Percentiles rank a stretch among this genome's conserved stretches.
Evolutionary conservation across 2,113 vertebrate genomes (phyloP).

Genomic region (Anseranas semipalmata): DNA sequence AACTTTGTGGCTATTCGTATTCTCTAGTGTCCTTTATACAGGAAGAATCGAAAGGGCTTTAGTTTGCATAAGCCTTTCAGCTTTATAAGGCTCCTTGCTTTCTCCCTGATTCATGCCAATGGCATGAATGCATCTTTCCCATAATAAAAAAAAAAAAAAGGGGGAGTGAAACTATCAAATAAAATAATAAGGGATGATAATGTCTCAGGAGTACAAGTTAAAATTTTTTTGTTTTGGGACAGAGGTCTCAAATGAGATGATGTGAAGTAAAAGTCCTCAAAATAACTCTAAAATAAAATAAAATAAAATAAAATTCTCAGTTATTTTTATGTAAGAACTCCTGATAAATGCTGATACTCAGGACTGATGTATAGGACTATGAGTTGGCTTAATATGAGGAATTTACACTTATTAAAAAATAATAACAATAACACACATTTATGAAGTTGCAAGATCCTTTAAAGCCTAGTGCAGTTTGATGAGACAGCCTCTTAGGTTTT

Average conservation of each 20-base stretch:
- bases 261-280: background rate
- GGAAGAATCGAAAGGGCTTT: background rate
- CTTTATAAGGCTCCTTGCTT: background rate
- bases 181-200: background rate
- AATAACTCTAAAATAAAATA: background rate
- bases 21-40: background rate
- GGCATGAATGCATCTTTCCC: background rate
- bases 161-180: background rate
- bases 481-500: background rate
- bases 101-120: background rate
- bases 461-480: background rate
- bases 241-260: background rate
- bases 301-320: background rate
- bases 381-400: background rate
- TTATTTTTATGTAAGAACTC: background rate
- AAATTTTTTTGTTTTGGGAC: background rate
- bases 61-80: background rate
- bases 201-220: background rate
- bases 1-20: background rate
- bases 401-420: background rate
- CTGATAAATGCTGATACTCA: background rate
- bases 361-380: background rate
- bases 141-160: background rate
- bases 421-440: background rate
- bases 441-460: background rate